phyloP scores from a whole-genome alignment of 2,113 vertebrate genomes.

The Furnarius figulus region DNA sequence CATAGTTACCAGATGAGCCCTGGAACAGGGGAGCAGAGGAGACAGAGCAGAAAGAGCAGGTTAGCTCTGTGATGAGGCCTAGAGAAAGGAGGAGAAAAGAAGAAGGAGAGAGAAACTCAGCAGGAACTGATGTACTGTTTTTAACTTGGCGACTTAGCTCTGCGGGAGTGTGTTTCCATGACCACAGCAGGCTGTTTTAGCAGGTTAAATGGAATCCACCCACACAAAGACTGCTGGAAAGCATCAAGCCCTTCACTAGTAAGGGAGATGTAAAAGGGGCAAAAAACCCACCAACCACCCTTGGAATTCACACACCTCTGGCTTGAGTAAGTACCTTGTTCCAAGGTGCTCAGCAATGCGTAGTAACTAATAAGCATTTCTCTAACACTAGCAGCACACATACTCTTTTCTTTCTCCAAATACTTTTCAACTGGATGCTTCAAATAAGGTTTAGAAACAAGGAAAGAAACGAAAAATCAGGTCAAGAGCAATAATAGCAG shows the following conservation, averaged over 20 bases:
- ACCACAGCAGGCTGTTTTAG: neutral
- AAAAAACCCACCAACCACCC: rapidly evolving
- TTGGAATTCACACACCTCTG: neutral
- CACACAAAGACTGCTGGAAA: neutral
- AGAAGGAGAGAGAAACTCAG: neutral
- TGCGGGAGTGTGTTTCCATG: neutral
- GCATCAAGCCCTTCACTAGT: neutral
- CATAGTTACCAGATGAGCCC: neutral
- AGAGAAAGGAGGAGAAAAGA: neutral
- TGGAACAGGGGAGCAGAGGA: neutral
- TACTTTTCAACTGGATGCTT: neutral
- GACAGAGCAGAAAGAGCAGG: neutral
- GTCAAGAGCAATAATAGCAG: neutral
- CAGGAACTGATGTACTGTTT: rapidly evolving
- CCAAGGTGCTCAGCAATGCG: neutral
- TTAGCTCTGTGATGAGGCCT: neutral
- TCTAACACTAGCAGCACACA: neutral
- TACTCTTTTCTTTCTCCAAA: neutral
- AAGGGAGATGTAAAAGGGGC: neutral
- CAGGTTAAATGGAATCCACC: neutral
- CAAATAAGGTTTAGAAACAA: neutral
- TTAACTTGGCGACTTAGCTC: neutral
- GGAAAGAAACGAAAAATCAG: neutral
- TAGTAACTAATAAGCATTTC: neutral
- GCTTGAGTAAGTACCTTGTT: neutral